Percentiles rank a stretch among this genome's conserved stretches.
Conservation (phyloP, 2,113 vertebrate genomes). For the Corynorhinus townsendii region DNA sequence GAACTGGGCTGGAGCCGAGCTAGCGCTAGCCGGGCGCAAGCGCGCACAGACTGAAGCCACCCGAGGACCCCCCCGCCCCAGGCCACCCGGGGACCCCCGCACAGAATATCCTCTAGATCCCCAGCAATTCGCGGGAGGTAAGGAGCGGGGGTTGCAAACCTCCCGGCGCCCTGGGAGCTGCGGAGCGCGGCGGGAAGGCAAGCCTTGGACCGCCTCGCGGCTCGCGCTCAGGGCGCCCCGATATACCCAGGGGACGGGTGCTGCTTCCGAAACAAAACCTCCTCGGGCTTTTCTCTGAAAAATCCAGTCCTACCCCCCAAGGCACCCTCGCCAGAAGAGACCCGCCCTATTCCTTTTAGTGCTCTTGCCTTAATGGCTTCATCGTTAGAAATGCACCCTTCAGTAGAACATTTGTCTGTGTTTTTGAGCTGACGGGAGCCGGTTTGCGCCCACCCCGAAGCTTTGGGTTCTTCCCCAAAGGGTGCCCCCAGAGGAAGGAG, state of each 20-base stretch:
- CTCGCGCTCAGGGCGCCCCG: neutral
- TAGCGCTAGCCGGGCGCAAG: slow-evolving; percentile 61
- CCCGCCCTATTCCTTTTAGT: slow-evolving; percentile 56
- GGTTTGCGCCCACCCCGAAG: neutral
- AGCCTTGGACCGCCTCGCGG: neutral
- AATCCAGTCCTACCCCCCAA: slow-evolving; percentile 3
- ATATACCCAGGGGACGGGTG: neutral
- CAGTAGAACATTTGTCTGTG: neutral
- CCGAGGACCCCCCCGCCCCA: slow-evolving; percentile 11
- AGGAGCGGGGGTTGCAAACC: slow-evolving; percentile 48
- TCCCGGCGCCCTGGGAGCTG: neutral
- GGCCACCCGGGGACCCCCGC: slow-evolving; percentile 59
- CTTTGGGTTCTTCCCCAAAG: neutral
- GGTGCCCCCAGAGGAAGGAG: slow-evolving; percentile 4
- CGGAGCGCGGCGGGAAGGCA: slow-evolving; percentile 18
- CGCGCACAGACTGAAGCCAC: slow-evolving; percentile 46
- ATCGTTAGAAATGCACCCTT: neutral
- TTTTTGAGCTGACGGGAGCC: neutral
- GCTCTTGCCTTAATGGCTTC: slow-evolving; percentile 36
- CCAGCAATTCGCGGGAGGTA: slow-evolving; percentile 68
- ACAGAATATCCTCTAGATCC: slow-evolving; percentile 60
- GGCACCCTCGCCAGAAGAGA: slow-evolving; percentile 28
- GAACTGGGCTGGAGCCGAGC: slow-evolving; percentile 61
- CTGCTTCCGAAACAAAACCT: slow-evolving; percentile 46
- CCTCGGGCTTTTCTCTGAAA: slow-evolving; percentile 27